These are phyloP conservation scores for Tokudaia tokunoshimensis DNA, from an alignment of 2,797 vertebrate species.

Conservation along the genomic window DNA sequence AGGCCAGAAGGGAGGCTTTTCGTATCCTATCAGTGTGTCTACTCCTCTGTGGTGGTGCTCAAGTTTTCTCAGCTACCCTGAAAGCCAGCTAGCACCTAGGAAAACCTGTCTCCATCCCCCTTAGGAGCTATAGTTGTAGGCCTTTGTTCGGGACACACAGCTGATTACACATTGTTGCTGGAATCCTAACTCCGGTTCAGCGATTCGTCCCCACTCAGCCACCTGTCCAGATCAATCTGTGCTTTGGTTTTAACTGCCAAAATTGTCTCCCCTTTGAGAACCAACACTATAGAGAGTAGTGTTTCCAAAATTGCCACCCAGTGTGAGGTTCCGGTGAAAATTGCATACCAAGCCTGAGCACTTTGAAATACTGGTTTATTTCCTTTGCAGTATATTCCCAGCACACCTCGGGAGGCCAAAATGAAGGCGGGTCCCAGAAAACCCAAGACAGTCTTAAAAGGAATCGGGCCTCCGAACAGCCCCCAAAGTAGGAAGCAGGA, in stretches of 20 bases:
- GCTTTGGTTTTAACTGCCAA: background rate
- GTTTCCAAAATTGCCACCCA: background rate
- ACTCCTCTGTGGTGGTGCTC: background rate
- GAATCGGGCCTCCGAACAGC: background rate
- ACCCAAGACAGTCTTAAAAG: background rate
- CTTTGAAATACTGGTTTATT: background rate
- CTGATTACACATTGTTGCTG: background rate
- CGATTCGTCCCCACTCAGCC: background rate
- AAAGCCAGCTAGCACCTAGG: background rate
- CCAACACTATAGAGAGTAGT: background rate
- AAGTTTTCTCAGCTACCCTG: background rate
- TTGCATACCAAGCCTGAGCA: background rate
- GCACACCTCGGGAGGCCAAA: background rate
- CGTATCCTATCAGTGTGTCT: background rate
- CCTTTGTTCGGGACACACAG: too few relatives aligned
- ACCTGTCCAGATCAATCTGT: background rate
- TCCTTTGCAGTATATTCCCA: conserved; percentile 61
- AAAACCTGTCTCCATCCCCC: background rate
- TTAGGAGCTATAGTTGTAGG: background rate
- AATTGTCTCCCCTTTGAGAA: background rate
- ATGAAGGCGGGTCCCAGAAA: background rate
- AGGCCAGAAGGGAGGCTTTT: background rate
- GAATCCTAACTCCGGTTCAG: background rate
- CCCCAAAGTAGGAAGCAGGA: background rate
- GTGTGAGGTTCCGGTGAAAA: background rate